Evolutionary conservation across 2,888 invertebrate genomes (phyloP).

Genomic region (Nomada fabriciana): DNA sequence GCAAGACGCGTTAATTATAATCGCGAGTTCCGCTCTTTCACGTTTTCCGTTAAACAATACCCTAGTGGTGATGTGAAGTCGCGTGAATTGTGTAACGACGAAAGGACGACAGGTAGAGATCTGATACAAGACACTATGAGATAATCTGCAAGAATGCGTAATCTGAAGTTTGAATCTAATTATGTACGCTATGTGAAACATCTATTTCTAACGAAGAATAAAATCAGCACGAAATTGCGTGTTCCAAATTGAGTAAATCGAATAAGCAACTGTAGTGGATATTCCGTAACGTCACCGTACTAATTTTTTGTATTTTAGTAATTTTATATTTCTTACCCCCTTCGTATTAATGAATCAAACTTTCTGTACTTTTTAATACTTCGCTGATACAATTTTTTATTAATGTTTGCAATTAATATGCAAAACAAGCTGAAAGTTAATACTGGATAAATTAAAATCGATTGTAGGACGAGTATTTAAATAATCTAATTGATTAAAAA

Average conservation of each 20-base stretch:
- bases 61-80: conserved; percentile 13
- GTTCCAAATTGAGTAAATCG: conserved; percentile 17
- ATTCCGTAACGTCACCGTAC: neutral
- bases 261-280: neutral
- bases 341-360: neutral
- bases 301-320: neutral
- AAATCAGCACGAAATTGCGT: neutral
- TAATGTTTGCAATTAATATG: too few relatives aligned
- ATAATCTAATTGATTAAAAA: neutral
- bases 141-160: conserved; percentile 19
- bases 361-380: neutral
- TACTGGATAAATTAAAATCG: neutral
- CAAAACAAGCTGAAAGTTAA: too few relatives aligned
- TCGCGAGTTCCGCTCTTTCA: conserved; percentile 38
- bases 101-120: conserved; percentile 21
- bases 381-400: neutral
- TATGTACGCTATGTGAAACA: conserved; percentile 18
- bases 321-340: neutral
- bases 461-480: too few relatives aligned
- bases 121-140: conserved; percentile 3
- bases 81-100: conserved; percentile 39
- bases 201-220: conserved; percentile 9
- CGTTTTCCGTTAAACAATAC: conserved; percentile 44
- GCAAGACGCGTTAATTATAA: conserved; percentile 32
- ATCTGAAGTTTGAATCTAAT: conserved; percentile 24